Conservation (phyloP, 2,797 vertebrate species). For the Propithecus perrieri region DNA sequence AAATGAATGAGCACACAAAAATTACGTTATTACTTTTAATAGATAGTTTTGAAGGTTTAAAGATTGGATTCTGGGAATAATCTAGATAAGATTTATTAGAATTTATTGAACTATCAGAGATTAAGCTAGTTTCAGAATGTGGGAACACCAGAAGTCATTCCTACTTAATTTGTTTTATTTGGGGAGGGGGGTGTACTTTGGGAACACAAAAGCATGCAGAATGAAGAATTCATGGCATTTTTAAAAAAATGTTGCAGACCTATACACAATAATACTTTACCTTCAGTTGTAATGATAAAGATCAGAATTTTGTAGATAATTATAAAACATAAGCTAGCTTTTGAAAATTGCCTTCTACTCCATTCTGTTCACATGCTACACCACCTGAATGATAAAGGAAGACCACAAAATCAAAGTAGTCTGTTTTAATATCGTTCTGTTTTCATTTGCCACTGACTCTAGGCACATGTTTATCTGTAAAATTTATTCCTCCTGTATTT, state of each 20-base stretch:
- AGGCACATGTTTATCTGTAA: background rate
- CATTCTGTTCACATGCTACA: background rate
- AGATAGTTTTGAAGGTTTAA: background rate
- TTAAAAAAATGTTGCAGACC: background rate
- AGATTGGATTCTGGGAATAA: background rate
- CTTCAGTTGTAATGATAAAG: background rate
- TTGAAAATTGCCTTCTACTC: background rate
- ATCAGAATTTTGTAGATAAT: background rate
- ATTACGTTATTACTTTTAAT: background rate
- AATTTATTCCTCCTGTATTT: constrained; percentile 14
- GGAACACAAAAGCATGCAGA: constrained; percentile 10
- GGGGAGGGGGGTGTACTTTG: background rate
- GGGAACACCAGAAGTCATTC: background rate
- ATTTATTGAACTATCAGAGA: background rate
- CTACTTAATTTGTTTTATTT: constrained; percentile 14
- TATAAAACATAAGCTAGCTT: background rate
- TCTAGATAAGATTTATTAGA: background rate
- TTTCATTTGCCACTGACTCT: background rate
- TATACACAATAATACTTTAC: background rate
- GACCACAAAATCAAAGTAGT: background rate
- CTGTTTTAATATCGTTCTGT: background rate
- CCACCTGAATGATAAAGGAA: background rate
- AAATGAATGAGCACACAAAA: constrained; percentile 1
- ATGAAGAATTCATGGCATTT: background rate
- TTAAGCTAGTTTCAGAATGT: background rate